phyloP scores from a whole-genome alignment of 1,140 invertebrate genomes.

The Drosophila littoralis region DNA sequence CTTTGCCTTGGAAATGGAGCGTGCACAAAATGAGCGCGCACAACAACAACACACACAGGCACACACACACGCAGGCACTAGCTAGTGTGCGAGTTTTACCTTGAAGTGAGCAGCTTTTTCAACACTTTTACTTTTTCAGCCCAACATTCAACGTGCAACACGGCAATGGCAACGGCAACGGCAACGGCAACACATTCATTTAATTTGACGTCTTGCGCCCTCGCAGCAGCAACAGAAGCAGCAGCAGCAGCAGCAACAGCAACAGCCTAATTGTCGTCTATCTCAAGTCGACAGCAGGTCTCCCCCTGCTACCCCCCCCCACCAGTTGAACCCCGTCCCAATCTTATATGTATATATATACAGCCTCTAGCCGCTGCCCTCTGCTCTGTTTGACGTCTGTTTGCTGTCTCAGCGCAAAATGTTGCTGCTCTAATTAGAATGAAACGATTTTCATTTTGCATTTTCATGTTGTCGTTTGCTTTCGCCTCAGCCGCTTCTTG shows the following conservation, averaged over 20 bases:
- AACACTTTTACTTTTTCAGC: conserved; percentile 73
- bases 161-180: too few species aligned
- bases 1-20: conserved; percentile 65
- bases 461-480: conserved; percentile 64
- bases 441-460: conserved; percentile 80
- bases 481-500: conserved; percentile 7
- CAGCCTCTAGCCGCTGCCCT: not conserved
- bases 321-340: not conserved
- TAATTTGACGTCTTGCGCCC: conserved; percentile 63
- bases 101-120: conserved; percentile 77
- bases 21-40: conserved; percentile 60
- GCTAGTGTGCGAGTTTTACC: conserved; percentile 65
- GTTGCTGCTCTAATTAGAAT: conserved; percentile 80
- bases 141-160: conserved; percentile 46
- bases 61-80: not conserved
- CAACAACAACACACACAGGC: conserved; percentile 16
- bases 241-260: conserved; percentile 13
- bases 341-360: too few species aligned
- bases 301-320: too few species aligned
- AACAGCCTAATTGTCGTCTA: conserved; percentile 70
- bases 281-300: conserved; percentile 62
- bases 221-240: conserved; percentile 17
- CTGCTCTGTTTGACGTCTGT: conserved; percentile 45
- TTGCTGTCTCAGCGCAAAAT: conserved; percentile 79
- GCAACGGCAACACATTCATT: conserved; percentile 50